Evolutionary conservation across 2,797 vertebrate genomes (phyloP).

Genomic region (Girardinus metallicus): DNA sequence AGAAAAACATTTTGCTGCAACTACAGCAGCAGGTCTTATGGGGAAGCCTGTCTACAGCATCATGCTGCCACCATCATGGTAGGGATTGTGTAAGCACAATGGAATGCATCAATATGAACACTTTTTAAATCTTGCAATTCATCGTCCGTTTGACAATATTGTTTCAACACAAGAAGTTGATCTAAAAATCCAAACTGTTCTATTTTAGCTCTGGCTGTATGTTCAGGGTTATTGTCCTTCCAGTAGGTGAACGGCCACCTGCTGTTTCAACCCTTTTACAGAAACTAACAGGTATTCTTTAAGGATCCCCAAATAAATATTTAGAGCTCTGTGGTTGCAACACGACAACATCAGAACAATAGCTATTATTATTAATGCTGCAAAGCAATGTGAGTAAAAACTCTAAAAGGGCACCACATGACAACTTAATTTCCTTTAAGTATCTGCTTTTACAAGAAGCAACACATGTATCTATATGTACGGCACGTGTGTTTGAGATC

Average conservation of each 20-base stretch:
- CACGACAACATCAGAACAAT: not conserved
- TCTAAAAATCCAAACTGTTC: not conserved
- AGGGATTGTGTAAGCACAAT: not conserved
- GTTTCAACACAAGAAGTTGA: not conserved
- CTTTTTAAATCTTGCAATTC: not conserved
- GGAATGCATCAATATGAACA: not conserved
- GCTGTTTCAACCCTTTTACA: not conserved
- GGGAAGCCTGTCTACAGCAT: not conserved
- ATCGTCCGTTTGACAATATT: not conserved
- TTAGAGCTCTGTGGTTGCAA: not conserved
- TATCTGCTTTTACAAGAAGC: not conserved
- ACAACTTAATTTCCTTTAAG: not conserved
- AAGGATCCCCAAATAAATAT: not conserved
- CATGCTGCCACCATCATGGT: not conserved
- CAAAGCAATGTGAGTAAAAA: not conserved
- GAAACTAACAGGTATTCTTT: not conserved
- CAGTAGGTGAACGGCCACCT: not conserved
- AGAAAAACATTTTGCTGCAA: not conserved
- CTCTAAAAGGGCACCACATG: not conserved
- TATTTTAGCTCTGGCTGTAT: not conserved
- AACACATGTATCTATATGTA: constrained; percentile 33
- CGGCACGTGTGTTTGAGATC: constrained; percentile 32
- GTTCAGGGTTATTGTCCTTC: not conserved
- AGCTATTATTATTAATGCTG: not conserved
- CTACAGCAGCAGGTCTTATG: not conserved